Evolutionary conservation across 2,888 invertebrate species (phyloP), one percentile per base, ranked within the genome.

Genomic region (Epinotia brunnichana): DNA sequence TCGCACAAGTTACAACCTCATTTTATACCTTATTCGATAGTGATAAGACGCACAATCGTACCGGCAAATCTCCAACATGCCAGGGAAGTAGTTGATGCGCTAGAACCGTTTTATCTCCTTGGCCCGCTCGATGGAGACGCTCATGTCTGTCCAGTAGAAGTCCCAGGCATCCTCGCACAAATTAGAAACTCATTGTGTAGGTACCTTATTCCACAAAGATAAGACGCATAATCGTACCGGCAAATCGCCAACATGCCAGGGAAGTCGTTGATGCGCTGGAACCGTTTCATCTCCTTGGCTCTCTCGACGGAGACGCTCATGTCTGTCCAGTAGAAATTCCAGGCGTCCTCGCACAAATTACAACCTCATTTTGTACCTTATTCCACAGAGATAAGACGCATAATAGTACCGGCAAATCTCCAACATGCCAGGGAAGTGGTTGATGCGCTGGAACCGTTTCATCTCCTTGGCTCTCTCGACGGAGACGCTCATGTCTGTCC

Each of bases 251-350:
- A 94, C 97, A 97, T 97, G 69, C 97, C 97, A 1, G 98, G 98
- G 85, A 98, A 98, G 89, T 98, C 98, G 87, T 98, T 98, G 74
- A 98, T 97, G 85, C 97, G 96, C 91, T 98, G 96, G 87, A 96
- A 98, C 75, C 97, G 94, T 88, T 97, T 98, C 97, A 98, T 97
- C 80, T 97, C 97, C 88, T 98, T 98, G 61, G 97, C 97, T 68
- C 97, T 90, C 81, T 98, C 98, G 2, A 97, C 95, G 11, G 97
- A 96, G 21, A 98, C 96, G 77, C 97, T 96, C 81, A 96, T 95
- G 85, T 98, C 98, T 0, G 97, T 97, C 98, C 98, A 98, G 83
- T 96, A 97, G 77, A 98, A 95, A 85, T 97, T 97, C 98, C 98
- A 98, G 69, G 96, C 95, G 73, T 97, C 97, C 62, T 95, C 29